Conservation (phyloP, 2,797 vertebrate genomes). For the Enteromius mattozi region DNA sequence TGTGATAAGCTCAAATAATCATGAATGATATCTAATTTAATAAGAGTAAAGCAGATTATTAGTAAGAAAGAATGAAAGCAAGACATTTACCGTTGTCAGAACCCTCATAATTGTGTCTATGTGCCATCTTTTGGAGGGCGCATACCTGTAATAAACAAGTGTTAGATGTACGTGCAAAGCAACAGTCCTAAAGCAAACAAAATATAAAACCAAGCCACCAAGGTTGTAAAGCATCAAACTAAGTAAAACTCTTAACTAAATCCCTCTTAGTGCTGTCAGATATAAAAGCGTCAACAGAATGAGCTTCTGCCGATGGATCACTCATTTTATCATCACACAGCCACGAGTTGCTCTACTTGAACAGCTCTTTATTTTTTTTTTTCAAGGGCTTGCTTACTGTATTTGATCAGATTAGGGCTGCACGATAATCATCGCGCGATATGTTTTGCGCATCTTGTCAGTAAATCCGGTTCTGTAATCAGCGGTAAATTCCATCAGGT, state of each 20-base stretch:
- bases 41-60: background rate
- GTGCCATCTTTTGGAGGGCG: slow-evolving; percentile 99
- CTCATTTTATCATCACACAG: slow-evolving; percentile 90
- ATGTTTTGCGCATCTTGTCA: too few species aligned
- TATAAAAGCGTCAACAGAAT: slow-evolving; percentile 77
- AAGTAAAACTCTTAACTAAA: background rate
- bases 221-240: background rate
- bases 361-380: background rate
- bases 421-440: too few species aligned
- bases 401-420: too few species aligned
- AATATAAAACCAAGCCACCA: background rate
- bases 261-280: slow-evolving; percentile 80
- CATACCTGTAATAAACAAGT: slow-evolving; percentile 82
- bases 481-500: too few species aligned
- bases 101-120: slow-evolving; percentile 99
- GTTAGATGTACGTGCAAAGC: background rate
- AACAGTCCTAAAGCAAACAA: background rate
- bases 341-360: slow-evolving; percentile 60
- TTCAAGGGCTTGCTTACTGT: background rate
- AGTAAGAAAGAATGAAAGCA: background rate
- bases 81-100: slow-evolving; percentile 89
- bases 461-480: too few species aligned
- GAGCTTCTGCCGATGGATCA: slow-evolving; percentile 91
- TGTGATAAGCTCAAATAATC: background rate
- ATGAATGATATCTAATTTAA: background rate